Evolutionary conservation across 2,888 invertebrate genomes (phyloP).

Genomic region (Stenodera caucasica): DNA sequence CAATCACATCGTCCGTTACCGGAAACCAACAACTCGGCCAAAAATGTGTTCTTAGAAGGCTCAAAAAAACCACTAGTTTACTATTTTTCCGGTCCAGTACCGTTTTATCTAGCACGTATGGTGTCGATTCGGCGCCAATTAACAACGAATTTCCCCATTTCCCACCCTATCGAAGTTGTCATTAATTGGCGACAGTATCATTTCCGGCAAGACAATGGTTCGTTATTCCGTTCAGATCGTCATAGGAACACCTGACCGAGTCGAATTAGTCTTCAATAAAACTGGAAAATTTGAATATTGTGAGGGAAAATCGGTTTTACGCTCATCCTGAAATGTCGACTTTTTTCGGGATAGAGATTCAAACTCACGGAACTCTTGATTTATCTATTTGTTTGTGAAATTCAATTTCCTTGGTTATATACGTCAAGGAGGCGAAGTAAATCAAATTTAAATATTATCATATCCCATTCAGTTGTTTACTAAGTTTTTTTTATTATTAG

Average conservation of each 20-base stretch:
- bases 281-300: constrained; percentile 10
- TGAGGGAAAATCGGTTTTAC: background rate
- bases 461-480: constrained; percentile 27
- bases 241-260: constrained; percentile 24
- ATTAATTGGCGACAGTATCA: constrained; percentile 24
- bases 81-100: too few relatives aligned
- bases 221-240: constrained; percentile 22
- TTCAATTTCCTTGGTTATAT: constrained; percentile 43
- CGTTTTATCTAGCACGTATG: constrained; percentile 16
- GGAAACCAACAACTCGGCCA: constrained; percentile 38
- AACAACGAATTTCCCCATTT: constrained; percentile 25
- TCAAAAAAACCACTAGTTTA: too few relatives aligned
- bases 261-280: constrained; percentile 8
- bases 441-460: constrained; percentile 39
- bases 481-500: constrained; percentile 17
- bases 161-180: constrained; percentile 23
- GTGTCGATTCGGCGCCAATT: constrained; percentile 26
- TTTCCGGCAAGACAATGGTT: constrained; percentile 23
- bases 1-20: constrained; percentile 41
- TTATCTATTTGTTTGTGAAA: constrained; percentile 47
- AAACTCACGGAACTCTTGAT: constrained; percentile 35
- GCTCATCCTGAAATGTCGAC: background rate
- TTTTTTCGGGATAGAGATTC: constrained; percentile 19
- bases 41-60: constrained; percentile 42
- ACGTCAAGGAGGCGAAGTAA: constrained; percentile 28